phyloP scores from a whole-genome alignment of 2,113 vertebrate species.

The Agelaius tricolor region DNA sequence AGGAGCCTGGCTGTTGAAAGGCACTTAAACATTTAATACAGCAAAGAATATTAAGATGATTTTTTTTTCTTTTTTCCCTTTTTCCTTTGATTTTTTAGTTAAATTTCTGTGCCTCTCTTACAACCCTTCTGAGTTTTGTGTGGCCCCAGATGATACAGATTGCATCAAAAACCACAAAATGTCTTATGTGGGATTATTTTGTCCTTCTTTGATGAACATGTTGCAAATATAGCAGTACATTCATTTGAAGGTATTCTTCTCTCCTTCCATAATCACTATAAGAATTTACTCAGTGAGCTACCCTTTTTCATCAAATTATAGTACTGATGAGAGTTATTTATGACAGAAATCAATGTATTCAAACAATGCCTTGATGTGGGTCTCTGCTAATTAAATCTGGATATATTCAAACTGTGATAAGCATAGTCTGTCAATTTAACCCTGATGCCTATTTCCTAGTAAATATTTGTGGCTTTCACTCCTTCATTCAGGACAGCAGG shows the following conservation, averaged over 20 bases:
- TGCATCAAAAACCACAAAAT: background rate
- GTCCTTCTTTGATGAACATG: background rate
- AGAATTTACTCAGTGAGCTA: background rate
- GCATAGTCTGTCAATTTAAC: background rate
- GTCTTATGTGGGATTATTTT: background rate
- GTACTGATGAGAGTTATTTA: background rate
- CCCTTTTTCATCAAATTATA: background rate
- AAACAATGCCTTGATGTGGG: background rate
- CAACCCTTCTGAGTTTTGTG: background rate
- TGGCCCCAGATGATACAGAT: background rate
- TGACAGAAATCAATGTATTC: background rate
- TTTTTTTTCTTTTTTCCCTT: background rate
- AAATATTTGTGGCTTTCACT: background rate
- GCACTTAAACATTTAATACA: background rate
- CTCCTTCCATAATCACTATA: background rate
- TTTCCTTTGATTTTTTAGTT: background rate
- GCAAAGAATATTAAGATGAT: background rate
- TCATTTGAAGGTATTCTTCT: background rate
- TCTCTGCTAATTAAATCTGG: background rate
- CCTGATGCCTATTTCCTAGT: background rate
- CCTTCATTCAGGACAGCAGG: background rate
- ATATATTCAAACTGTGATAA: background rate
- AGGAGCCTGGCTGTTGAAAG: background rate
- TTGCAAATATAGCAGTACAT: background rate
- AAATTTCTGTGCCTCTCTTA: background rate